Base-by-base conservation (phyloP, 2,113 vertebrate genomes). In the Phrynosoma blainvillii region DNA sequence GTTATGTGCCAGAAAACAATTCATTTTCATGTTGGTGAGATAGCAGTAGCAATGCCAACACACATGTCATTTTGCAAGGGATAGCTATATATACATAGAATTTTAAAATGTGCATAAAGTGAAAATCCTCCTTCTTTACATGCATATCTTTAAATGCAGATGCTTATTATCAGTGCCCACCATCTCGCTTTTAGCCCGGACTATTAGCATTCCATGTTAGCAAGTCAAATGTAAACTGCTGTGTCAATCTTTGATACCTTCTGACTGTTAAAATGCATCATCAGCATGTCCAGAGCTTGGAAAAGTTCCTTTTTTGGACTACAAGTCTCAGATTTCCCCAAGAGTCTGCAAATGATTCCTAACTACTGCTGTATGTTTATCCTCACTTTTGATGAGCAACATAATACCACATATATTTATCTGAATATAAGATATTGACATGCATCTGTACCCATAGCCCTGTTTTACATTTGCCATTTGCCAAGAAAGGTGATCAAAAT, bases 1-100 rank as follows among this genome's bases (percentile, higher is more conserved):
- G 32, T 79, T 13, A 79, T 79, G 75, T 84, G 75, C 82, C 87
- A 88, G 74, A 76, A 88, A 68, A 47, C 23, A 30, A 88, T 84
- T 84, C 87, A 88, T 88, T 88, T 88, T 88, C 82, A 84, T 88
- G 82, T 88, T 84, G 81, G 87, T 70, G 87, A 88, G 87, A 84
- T 78, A 88, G 87, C 73, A 68, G 20, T 40, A 32, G 42, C 3
- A n/a, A 68, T 88, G 87, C 87, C 87, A 88, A 56, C 62, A 78
- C 18, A 40, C 74, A 84, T 84, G 87, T 77, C 81, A n/a, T 88
- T 84, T 83, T 78, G 73, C 87, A 78, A 88, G 80, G 84, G 68
- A 68, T 88, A 77, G 78, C 81, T 84, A 56, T 70, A 88, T 76
- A 88, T 52, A 83, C 42, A 56, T 27, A 70, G 75, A 77, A 68